Conservation (phyloP, 2,113 vertebrate species). For the Hassar affinis region DNA sequence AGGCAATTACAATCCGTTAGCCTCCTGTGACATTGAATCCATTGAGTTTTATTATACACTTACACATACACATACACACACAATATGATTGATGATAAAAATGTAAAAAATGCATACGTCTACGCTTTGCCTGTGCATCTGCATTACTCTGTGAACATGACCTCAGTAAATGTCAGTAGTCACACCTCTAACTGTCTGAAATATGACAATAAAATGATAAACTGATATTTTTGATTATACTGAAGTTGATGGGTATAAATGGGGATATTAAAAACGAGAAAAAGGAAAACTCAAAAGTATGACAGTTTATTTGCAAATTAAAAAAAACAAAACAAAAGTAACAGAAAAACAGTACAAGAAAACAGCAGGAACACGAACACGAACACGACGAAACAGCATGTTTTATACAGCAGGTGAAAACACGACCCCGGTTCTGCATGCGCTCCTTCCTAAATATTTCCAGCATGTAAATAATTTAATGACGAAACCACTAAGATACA, state of each 20-base stretch:
- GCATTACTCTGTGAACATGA: not conserved
- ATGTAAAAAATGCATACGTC: not conserved
- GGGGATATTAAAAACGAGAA: slow-evolving; percentile 13
- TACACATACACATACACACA: too few species aligned
- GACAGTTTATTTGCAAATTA: slow-evolving; percentile 44
- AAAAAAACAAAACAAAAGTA: slow-evolving; percentile 15
- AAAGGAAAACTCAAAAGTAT: slow-evolving; percentile 11
- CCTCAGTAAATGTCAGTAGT: not conserved
- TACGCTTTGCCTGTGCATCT: not conserved
- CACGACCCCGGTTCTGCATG: not conserved
- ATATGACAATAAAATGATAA: not conserved
- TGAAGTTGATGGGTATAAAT: too few species aligned
- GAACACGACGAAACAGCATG: not conserved
- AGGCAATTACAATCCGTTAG: not conserved
- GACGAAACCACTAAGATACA: not conserved
- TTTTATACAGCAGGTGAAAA: not conserved
- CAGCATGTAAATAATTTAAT: not conserved
- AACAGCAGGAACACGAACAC: slow-evolving; percentile 16
- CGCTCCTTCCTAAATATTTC: not conserved
- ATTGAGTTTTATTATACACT: not conserved
- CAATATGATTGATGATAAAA: not conserved
- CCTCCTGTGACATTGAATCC: not conserved
- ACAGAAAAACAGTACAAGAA: slow-evolving; percentile 15
- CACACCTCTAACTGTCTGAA: not conserved
- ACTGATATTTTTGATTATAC: not conserved